Percentiles rank a stretch among this genome's conserved stretches.
Conservation (phyloP, 2,113 vertebrate species). For the Pelvicachromis taeniatus region DNA sequence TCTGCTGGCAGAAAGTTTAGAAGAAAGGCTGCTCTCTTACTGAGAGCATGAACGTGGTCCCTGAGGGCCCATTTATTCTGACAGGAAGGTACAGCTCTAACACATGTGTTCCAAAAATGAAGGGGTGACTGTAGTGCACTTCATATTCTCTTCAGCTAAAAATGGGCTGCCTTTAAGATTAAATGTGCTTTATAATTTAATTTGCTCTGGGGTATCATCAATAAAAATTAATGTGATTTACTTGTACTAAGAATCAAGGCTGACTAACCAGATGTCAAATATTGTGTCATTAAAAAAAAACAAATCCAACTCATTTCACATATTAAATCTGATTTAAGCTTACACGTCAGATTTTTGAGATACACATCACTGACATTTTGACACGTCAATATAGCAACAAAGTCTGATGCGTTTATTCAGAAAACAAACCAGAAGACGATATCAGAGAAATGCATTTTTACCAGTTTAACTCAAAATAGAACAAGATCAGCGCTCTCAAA, state of each 20-base stretch:
- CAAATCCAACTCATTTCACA: too few relatives aligned
- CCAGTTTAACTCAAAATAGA: background rate
- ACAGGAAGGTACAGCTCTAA: too few relatives aligned
- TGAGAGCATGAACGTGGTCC: background rate
- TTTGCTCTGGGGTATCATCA: background rate
- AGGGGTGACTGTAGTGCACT: background rate
- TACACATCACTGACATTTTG: background rate
- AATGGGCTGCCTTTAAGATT: background rate
- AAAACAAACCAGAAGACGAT: background rate
- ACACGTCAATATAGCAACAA: background rate
- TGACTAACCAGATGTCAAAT: background rate
- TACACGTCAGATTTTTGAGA: background rate
- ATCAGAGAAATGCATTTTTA: background rate
- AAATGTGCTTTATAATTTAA: background rate
- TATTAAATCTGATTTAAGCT: too few relatives aligned
- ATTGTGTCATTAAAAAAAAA: too few relatives aligned
- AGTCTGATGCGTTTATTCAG: background rate
- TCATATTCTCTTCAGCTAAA: background rate
- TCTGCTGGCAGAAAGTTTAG: conserved; percentile 7
- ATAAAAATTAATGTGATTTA: background rate
- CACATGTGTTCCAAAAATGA: background rate
- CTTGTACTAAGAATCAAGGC: background rate
- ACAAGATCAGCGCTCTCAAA: background rate
- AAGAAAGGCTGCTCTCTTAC: conserved; percentile 19
- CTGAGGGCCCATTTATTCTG: background rate